Conservation (phyloP, 1,140 invertebrate species). For the Heliconius nattereri region DNA sequence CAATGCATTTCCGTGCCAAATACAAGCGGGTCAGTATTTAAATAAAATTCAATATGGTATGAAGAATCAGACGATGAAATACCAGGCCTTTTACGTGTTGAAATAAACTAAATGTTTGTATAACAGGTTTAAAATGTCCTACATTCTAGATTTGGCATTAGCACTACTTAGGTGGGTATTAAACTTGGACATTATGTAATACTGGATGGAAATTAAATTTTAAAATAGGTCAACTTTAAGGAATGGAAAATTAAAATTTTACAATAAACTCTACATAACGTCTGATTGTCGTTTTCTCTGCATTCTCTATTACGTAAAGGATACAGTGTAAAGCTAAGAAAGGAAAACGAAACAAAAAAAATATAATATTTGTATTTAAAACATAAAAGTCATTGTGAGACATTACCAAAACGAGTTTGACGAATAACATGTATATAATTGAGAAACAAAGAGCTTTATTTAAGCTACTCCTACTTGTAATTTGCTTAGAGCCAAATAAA, state of each 20-base stretch:
- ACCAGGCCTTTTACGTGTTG: constrained; percentile 16
- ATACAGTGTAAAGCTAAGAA: too few species aligned
- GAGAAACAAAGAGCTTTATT: neutral
- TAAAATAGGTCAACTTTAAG: neutral
- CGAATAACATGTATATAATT: neutral
- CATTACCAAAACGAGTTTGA: neutral
- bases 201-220: neutral
- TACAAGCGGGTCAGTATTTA: constrained; percentile 13
- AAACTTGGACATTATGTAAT: neutral
- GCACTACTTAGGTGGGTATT: neutral
- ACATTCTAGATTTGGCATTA: constrained; percentile 7
- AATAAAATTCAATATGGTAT: constrained; percentile 17
- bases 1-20: neutral
- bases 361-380: too few species aligned
- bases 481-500: constrained; percentile 12
- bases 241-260: neutral
- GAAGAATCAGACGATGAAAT: constrained; percentile 23
- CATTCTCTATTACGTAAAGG: too few species aligned
- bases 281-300: too few species aligned
- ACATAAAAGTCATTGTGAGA: neutral
- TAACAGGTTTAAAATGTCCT: constrained; percentile 6
- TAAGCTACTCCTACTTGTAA: neutral
- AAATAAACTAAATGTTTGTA: constrained; percentile 19
- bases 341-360: too few species aligned
- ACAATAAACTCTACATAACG: too few species aligned